Conservation (phyloP, 1,140 invertebrate species). For the Macrostomum lignano region DNA sequence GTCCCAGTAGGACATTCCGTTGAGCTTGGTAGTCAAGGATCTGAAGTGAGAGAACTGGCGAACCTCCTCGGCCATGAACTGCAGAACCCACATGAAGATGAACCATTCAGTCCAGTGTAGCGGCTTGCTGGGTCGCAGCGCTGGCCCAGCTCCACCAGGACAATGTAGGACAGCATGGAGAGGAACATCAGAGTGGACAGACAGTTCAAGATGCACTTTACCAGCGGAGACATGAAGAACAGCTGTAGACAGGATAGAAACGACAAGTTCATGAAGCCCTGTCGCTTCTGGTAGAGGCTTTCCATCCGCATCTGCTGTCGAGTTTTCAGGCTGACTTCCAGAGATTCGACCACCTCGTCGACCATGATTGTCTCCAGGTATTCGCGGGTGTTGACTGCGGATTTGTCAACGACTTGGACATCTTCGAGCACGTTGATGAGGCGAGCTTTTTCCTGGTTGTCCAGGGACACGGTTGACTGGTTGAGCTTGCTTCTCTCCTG, state of each 20-base stretch:
- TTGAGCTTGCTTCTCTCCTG: too few species aligned
- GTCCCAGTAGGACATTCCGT: constrained; percentile 18
- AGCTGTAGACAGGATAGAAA: too few species aligned
- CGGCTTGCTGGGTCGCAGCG: background rate
- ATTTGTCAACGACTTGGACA: too few species aligned
- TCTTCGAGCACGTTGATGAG: too few species aligned
- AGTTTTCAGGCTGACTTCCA: too few species aligned
- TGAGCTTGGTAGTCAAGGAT: constrained; percentile 12
- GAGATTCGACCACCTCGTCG: too few species aligned
- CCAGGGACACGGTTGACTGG: too few species aligned
- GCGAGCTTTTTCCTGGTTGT: too few species aligned
- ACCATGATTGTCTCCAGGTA: too few species aligned
- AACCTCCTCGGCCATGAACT: constrained; percentile 9
- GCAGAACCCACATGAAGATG: constrained; percentile 7
- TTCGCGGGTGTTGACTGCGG: too few species aligned
- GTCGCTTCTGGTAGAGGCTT: background rate
- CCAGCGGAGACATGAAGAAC: background rate
- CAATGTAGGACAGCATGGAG: constrained; percentile 8
- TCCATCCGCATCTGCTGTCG: too few species aligned
- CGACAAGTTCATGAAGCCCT: too few species aligned
- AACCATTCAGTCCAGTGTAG: constrained; percentile 5
- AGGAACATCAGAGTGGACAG: constrained; percentile 9
- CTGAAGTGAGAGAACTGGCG: constrained; percentile 7
- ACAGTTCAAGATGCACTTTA: background rate
- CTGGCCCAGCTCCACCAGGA: constrained; percentile 8